Evolutionary conservation across 2,888 invertebrate species (phyloP), one percentile per base, ranked within the genome.

Genomic region (Thereva unica): DNA sequence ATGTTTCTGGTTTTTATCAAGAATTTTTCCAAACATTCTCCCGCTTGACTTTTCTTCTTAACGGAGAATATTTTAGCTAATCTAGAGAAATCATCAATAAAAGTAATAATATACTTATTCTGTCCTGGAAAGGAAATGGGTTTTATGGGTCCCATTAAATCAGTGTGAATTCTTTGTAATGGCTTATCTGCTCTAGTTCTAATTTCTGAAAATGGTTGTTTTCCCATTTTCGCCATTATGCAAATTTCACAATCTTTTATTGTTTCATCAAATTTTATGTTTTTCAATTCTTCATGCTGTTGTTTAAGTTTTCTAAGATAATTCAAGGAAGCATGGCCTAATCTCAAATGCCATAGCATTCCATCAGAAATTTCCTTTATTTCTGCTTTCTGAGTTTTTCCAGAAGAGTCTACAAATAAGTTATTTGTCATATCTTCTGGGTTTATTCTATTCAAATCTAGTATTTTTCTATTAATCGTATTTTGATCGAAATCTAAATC

Each of bases 41-140:
- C 37, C 5, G 53, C 35, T 8, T 53, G 34, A 1, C 7, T 7
- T 53, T 53, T 53, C 6, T 4, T 34, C 35, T 34, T 23, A n/a
- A 53, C 10, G 5, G 23, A 35, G 37, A 35, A 53, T 4, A 37
- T 35, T 34, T n/a, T 7, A 34, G 53, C 53, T 35, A 35, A 53
- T 35, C 53, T 53, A 23, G 53, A 53, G 9, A 34, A 53, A 34
- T 53, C 53, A 35, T 53, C 53, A 0, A 53, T 7, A 7, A 53
- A 37, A 5, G 37, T 37, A 8, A 35, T 5, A 6, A 53, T 53
- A 34, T 8, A 53, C 8, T 12, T 12, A n/a, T 53, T 34, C 5
- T 34, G 3, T 3, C 8, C 8, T 4, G 53, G 53, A 37, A 8
- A 35, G 5, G 53, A 34, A 8, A n/a, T 8, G 5, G 53, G 53